Evolutionary conservation across 2,113 vertebrate species (phyloP).

Genomic region (Solea senegalensis): DNA sequence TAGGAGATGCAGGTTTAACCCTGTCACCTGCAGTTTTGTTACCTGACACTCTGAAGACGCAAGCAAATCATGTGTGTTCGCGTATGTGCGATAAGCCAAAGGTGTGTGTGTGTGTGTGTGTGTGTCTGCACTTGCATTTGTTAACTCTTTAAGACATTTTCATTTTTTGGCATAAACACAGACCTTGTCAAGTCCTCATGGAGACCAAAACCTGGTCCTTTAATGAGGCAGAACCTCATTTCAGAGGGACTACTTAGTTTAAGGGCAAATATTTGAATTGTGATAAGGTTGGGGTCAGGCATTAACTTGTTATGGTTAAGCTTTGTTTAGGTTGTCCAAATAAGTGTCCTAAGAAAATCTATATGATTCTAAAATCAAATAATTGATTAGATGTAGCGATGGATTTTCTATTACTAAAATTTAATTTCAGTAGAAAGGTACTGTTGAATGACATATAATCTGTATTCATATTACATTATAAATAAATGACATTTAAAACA

Average conservation of each 20-base stretch:
- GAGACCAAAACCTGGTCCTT: too few species aligned
- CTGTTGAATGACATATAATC: neutral
- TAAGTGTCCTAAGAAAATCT: neutral
- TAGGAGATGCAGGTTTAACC: conserved; percentile 61
- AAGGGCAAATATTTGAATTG: too few species aligned
- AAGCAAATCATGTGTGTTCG: neutral
- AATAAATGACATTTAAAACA: too few species aligned
- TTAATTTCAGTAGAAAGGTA: neutral
- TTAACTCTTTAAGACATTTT: too few species aligned
- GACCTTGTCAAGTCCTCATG: too few species aligned
- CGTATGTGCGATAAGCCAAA: neutral
- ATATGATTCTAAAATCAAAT: neutral
- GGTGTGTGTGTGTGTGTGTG: neutral
- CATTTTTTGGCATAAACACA: too few species aligned
- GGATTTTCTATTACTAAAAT: neutral
- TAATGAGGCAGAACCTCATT: too few species aligned
- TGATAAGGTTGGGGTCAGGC: too few species aligned
- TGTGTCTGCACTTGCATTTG: neutral
- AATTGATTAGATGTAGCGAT: neutral
- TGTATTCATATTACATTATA: too few species aligned
- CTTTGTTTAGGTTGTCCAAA: too few species aligned
- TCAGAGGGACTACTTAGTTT: too few species aligned
- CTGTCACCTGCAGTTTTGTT: conserved; percentile 55
- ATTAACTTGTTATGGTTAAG: too few species aligned
- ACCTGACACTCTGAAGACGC: conserved; percentile 31